Conservation (phyloP, 1,140 invertebrate species). For the Cephus cinctus region DNA sequence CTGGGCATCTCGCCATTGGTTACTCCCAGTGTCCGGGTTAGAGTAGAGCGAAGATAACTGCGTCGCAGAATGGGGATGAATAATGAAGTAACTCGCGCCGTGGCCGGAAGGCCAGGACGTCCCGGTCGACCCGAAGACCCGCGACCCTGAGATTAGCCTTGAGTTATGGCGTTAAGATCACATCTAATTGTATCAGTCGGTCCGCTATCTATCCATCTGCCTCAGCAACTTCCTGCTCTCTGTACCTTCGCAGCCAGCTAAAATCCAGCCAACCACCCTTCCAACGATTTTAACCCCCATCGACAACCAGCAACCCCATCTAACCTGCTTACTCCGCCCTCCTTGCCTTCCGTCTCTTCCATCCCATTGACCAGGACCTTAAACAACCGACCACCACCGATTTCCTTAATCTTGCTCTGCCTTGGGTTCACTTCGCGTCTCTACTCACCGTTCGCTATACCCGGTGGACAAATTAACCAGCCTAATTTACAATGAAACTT, state of each 20-base stretch:
- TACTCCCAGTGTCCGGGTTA: not conserved
- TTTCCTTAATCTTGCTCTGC: constrained; percentile 38
- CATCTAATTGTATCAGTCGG: constrained; percentile 56
- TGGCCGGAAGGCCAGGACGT: constrained; percentile 38
- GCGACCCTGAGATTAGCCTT: constrained; percentile 50
- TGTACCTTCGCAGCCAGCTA: constrained; percentile 24
- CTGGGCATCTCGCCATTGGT: constrained; percentile 5
- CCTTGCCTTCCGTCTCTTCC: constrained; percentile 37
- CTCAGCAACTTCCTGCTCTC: constrained; percentile 33
- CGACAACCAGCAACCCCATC: no score
- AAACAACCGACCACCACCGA: constrained; percentile 27
- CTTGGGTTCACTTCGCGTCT: no score
- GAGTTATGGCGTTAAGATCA: constrained; percentile 56
- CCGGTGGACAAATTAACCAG: no score
- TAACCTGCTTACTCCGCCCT: constrained; percentile 48
- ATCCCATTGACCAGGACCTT: constrained; percentile 49
- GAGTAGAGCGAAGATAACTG: constrained; percentile 29
- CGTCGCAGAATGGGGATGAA: constrained; percentile 45
- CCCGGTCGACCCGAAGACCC: constrained; percentile 30
- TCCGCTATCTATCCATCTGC: constrained; percentile 48
- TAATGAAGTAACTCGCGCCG: constrained; percentile 54
- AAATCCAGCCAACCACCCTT: no score
- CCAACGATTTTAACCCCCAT: no score
- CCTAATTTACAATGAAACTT: no score
- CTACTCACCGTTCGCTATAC: no score